Conservation (phyloP, 2,888 invertebrate species). For the Oligia strigilis region DNA sequence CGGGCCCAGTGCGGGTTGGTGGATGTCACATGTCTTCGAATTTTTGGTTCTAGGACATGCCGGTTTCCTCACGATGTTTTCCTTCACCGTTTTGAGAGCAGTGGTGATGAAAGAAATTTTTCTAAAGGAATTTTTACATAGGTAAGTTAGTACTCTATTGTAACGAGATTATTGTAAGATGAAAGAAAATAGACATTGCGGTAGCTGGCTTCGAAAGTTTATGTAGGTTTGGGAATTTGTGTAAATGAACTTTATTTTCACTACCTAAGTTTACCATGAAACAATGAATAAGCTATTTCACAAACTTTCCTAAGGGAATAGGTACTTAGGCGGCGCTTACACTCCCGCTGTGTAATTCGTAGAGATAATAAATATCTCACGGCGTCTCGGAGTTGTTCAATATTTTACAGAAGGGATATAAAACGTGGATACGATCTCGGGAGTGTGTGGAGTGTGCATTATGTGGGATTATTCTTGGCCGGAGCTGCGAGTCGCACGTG, state of each 20-base stretch:
- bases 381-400: constrained; percentile 30
- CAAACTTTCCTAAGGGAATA: constrained; percentile 31
- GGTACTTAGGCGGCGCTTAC: constrained; percentile 1
- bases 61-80: no score
- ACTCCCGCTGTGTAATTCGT: constrained; percentile 41
- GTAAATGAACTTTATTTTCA: constrained; percentile 12
- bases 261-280: not conserved
- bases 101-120: no score
- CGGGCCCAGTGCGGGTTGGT: no score
- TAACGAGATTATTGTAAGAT: not conserved
- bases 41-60: no score
- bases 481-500: constrained; percentile 1
- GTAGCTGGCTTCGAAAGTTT: not conserved
- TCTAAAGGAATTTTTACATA: not conserved
- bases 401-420: constrained; percentile 42
- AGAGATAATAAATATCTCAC: constrained; percentile 46
- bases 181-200: not conserved
- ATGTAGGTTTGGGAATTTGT: not conserved
- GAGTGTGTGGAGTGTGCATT: constrained; percentile 23
- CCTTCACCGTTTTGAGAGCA: no score
- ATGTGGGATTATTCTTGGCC: constrained; percentile 30
- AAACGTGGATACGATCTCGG: constrained; percentile 22
- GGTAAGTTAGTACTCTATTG: not conserved
- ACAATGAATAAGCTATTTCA: constrained; percentile 9
- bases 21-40: no score